Conservation (phyloP, 2,797 vertebrate species). For the Ceryle rudis region DNA sequence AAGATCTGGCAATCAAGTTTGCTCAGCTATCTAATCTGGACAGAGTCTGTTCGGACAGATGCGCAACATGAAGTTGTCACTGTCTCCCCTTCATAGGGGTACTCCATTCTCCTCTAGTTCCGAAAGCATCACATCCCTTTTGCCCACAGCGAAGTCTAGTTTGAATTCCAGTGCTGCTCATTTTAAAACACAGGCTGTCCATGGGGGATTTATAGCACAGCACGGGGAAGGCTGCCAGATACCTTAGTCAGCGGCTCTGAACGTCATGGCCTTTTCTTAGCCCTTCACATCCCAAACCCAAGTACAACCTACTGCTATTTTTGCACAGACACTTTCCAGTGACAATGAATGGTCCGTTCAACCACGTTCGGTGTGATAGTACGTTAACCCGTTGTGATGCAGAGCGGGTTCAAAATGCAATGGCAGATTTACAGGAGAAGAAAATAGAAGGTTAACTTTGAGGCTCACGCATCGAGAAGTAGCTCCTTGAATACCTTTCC, state of each 20-base stretch:
- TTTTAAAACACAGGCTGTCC: conserved; percentile 37
- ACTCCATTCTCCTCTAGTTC: conserved; percentile 13
- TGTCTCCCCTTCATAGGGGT: background rate
- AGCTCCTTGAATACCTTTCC: background rate
- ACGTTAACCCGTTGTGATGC: background rate
- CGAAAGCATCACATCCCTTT: conserved; percentile 35
- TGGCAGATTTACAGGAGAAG: background rate
- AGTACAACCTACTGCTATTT: background rate
- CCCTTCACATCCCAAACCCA: conserved; percentile 22
- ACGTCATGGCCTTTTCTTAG: conserved; percentile 44
- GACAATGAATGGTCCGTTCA: background rate
- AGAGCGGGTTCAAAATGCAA: background rate
- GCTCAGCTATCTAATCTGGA: background rate
- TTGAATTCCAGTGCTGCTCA: conserved; percentile 60
- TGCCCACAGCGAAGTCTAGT: conserved; percentile 1
- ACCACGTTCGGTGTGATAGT: background rate
- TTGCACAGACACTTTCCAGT: conserved; percentile 4
- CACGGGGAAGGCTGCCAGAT: conserved; percentile 30
- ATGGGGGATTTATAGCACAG: conserved; percentile 23
- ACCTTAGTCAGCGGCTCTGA: conserved; percentile 47
- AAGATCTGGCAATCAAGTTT: background rate
- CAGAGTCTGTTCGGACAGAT: background rate
- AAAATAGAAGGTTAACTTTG: background rate
- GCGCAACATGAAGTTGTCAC: background rate
- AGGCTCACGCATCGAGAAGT: background rate